Evolutionary conservation across 2,888 invertebrate genomes (phyloP).

Genomic region (Dynastes maya): DNA sequence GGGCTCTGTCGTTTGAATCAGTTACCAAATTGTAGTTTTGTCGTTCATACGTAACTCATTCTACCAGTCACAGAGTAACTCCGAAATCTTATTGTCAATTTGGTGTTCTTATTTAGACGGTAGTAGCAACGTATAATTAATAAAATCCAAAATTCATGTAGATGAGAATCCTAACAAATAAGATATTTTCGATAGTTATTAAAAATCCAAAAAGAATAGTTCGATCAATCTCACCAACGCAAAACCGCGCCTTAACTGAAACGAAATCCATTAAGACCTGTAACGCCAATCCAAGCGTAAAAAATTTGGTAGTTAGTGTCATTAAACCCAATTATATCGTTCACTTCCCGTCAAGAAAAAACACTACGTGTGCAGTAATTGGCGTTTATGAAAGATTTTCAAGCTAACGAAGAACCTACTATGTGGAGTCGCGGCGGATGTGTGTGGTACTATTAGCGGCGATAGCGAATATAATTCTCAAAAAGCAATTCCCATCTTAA

Average conservation of each 20-base stretch:
- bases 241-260: neutral
- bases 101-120: no score
- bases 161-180: no score
- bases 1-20: no score
- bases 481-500: neutral
- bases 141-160: no score
- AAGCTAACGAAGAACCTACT: neutral
- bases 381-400: neutral
- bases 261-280: neutral
- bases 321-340: slow-evolving; percentile 8
- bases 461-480: neutral
- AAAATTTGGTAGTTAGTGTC: slow-evolving; percentile 8
- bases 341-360: neutral
- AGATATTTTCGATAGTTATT: no score
- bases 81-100: no score
- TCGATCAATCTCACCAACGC: neutral
- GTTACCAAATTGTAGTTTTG: no score
- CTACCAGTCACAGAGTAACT: no score
- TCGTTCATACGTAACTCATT: no score
- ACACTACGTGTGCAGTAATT: neutral
- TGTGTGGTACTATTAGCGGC: neutral
- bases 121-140: no score
- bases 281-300: neutral
- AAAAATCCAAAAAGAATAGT: neutral
- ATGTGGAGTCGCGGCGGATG: neutral